These are phyloP conservation scores for Eulemur macaco DNA, from an alignment of 2,113 vertebrate genomes.

Conservation along the genomic window DNA sequence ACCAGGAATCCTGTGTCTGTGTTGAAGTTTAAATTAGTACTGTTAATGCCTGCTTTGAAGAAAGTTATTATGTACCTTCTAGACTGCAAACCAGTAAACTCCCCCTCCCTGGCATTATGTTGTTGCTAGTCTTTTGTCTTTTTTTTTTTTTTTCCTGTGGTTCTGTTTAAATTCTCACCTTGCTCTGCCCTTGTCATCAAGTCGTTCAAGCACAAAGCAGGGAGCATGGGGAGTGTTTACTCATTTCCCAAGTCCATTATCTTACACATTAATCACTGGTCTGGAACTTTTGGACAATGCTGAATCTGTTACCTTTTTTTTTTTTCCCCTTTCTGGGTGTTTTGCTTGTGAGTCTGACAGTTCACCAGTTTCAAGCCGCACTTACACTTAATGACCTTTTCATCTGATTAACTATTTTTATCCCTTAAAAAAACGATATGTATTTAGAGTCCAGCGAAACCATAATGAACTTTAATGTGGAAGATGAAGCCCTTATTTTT, in stretches of 20 bases:
- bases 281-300: conserved; percentile 98
- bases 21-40: not conserved
- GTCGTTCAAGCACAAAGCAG: conserved; percentile 99
- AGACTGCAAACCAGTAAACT: conserved; percentile 75
- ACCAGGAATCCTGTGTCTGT: not conserved
- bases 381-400: conserved; percentile 83
- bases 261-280: conserved; percentile 99
- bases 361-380: conserved; percentile 81
- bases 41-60: conserved; percentile 37
- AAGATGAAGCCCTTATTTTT: conserved; percentile 29
- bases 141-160: conserved; percentile 87
- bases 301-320: conserved; percentile 93
- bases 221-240: conserved; percentile 99
- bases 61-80: conserved; percentile 40
- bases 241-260: conserved; percentile 99
- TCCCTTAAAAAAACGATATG: conserved; percentile 32
- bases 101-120: conserved; percentile 82
- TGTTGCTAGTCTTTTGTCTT: conserved; percentile 85
- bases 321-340: conserved; percentile 76
- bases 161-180: conserved; percentile 99
- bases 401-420: conserved; percentile 82
- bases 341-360: conserved; percentile 84
- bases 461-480: not conserved
- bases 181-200: conserved; percentile 99
- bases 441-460: conserved; percentile 56